Evolutionary conservation across 2,888 invertebrate genomes (phyloP).

Genomic region (Himalopsyche kuldschensis): DNA sequence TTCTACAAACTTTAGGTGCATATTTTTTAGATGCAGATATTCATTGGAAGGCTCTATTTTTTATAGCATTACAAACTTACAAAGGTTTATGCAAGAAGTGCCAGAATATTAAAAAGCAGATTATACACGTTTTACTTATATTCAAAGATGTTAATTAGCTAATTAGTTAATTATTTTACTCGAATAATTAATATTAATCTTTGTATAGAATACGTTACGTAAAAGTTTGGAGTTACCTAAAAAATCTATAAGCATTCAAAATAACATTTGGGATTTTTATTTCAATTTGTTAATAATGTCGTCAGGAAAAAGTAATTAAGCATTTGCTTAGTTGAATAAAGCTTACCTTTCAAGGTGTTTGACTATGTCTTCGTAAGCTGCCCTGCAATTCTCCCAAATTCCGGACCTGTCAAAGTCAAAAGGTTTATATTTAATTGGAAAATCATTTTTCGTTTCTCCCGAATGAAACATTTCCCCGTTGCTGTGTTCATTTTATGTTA

Average conservation of each 20-base stretch:
- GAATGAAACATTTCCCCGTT: background rate
- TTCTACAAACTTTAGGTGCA: too few relatives aligned
- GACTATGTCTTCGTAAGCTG: slow-evolving; percentile 92
- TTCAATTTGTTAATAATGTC: background rate
- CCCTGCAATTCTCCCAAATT: slow-evolving; percentile 94
- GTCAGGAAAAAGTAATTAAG: background rate
- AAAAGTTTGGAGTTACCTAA: background rate
- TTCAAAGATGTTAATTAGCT: too few relatives aligned
- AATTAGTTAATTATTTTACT: too few relatives aligned
- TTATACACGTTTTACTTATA: too few relatives aligned
- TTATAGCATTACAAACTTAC: too few relatives aligned
- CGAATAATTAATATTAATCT: too few relatives aligned
- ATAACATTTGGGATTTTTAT: background rate
- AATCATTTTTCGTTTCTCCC: slow-evolving; percentile 30
- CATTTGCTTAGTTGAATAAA: background rate
- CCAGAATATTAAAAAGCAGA: too few relatives aligned
- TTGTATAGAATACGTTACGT: too few relatives aligned
- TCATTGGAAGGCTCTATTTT: too few relatives aligned
- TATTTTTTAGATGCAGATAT: too few relatives aligned
- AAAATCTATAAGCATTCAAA: background rate
- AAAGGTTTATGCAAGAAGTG: too few relatives aligned
- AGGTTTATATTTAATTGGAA: slow-evolving; percentile 41
- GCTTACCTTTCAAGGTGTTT: slow-evolving; percentile 92
- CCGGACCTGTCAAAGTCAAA: slow-evolving; percentile 68
- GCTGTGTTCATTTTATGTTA: background rate